Conservation (phyloP, 2,113 vertebrate genomes). For the Catharus minimus region DNA sequence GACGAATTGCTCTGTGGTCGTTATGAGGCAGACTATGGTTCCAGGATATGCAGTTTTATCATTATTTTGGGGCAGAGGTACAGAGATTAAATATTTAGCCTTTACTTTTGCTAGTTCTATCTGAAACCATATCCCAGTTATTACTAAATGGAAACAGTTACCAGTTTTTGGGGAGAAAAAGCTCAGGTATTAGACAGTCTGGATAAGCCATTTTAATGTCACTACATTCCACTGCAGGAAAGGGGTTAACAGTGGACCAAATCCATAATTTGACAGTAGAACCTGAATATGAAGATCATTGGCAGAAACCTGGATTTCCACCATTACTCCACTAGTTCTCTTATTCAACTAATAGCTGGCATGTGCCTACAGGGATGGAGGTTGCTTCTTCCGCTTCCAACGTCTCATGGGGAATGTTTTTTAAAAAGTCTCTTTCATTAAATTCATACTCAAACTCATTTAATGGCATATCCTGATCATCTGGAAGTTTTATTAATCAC, state of each 20-base stretch:
- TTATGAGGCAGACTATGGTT: background rate
- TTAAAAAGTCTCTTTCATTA: background rate
- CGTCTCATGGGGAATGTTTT: background rate
- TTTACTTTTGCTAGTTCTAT: background rate
- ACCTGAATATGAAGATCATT: background rate
- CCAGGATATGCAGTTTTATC: background rate
- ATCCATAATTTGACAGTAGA: background rate
- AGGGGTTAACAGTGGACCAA: background rate
- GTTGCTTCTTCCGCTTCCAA: background rate
- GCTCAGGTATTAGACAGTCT: background rate
- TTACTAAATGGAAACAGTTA: background rate
- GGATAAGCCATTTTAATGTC: background rate
- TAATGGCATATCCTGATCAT: accelerated
- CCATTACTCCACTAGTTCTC: background rate
- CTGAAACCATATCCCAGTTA: background rate
- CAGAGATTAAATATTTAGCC: background rate
- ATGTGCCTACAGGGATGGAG: background rate
- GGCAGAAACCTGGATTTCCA: background rate
- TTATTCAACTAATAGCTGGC: background rate
- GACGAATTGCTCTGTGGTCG: accelerated
- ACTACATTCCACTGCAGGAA: background rate
- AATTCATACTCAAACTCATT: background rate
- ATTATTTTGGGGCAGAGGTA: background rate
- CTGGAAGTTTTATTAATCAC: background rate
- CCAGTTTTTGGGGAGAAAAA: background rate